Evolutionary conservation across 92 coral and sea anemone species (phyloP).

Genomic region (Chrysogorgia sp.): DNA sequence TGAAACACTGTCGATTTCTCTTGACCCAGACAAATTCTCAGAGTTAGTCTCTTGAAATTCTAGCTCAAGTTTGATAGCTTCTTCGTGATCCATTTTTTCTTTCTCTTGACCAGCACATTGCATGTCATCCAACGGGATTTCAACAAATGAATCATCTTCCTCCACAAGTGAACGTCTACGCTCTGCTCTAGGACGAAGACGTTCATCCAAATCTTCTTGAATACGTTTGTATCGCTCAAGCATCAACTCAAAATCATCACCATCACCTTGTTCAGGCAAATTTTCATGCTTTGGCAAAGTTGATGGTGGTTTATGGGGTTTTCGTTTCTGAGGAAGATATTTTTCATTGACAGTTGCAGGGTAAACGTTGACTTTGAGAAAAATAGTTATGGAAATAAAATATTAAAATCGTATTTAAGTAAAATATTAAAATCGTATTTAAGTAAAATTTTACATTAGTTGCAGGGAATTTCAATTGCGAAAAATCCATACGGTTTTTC

Average conservation of each 20-base stretch:
- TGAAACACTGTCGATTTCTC: not conserved
- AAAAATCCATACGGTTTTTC: no score
- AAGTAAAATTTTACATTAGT: not conserved
- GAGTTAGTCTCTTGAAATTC: constrained; percentile 17
- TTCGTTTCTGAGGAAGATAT: constrained; percentile 10
- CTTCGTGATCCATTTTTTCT: constrained; percentile 11
- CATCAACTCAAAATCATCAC: constrained; percentile 78
- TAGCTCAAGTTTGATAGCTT: not conserved
- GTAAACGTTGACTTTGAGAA: not conserved
- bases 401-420: not conserved
- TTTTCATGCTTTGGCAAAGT: constrained; percentile 33
- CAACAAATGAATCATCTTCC: constrained; percentile 87
- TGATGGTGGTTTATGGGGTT: constrained; percentile 32
- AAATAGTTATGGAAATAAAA: constrained; percentile 4
- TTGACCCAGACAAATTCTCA: not conserved
- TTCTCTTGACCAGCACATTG: not conserved
- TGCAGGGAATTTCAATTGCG: no score
- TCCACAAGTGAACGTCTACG: constrained; percentile 63
- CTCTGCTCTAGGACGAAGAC: constrained; percentile 70
- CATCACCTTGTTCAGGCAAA: not conserved
- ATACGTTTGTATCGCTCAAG: constrained; percentile 84
- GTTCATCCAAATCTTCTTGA: constrained; percentile 58
- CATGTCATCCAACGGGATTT: constrained; percentile 78
- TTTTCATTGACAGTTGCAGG: constrained; percentile 14
- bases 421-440: not conserved